These are phyloP conservation scores for Actenoides lindsayi DNA, from an alignment of 2,113 vertebrate genomes.

Conservation along the genomic window DNA sequence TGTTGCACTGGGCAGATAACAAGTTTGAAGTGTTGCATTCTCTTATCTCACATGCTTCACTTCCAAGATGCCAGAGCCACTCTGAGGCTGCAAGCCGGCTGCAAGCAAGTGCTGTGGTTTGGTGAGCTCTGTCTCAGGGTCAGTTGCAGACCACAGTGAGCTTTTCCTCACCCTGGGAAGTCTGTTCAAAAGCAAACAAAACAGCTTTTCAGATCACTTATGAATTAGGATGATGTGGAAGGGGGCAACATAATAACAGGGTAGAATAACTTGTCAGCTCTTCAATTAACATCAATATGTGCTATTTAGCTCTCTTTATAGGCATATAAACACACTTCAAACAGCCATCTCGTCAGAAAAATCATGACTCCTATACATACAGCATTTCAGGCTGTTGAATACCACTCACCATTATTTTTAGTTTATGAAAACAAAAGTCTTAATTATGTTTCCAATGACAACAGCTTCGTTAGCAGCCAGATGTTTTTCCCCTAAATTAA, in stretches of 20 bases:
- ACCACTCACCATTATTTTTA: constrained; percentile 44
- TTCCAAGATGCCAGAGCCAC: background rate
- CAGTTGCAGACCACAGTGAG: background rate
- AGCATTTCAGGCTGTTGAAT: constrained; percentile 6
- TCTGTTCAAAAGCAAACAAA: constrained; percentile 21
- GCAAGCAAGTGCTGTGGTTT: accelerated
- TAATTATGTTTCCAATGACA: constrained; percentile 56
- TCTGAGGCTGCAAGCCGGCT: accelerated
- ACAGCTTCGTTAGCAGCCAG: constrained; percentile 35
- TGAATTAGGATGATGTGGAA: constrained; percentile 14
- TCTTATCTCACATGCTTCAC: background rate
- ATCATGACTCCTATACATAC: constrained; percentile 23
- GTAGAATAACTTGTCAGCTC: constrained; percentile 18
- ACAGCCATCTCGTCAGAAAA: constrained; percentile 42
- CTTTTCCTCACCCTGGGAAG: background rate
- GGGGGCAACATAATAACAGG: background rate
- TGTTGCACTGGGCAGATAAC: background rate
- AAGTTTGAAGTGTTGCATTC: background rate
- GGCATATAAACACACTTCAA: constrained; percentile 57
- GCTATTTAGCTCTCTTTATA: constrained; percentile 45
- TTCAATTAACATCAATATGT: constrained; percentile 41
- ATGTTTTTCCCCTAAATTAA: constrained; percentile 39
- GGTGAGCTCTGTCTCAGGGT: background rate
- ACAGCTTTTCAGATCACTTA: background rate
- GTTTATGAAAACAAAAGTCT: constrained; percentile 50